Conservation (phyloP, 2,797 vertebrate genomes). For the Mergus octosetaceus region DNA sequence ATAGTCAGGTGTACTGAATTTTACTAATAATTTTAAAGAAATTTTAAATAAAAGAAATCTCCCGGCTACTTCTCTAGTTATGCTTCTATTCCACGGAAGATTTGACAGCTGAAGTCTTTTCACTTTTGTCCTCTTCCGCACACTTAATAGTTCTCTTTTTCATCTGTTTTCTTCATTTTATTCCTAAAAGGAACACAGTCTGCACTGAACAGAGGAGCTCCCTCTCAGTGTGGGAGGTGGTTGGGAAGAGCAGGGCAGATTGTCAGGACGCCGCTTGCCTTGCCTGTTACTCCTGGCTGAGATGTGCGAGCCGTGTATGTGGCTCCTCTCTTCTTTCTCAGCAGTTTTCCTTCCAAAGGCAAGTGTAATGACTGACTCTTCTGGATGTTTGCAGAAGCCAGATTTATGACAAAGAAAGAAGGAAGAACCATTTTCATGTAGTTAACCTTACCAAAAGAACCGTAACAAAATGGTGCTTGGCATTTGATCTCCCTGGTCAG, state of each 20-base stretch:
- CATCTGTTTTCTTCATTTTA: not conserved
- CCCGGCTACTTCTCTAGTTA: not conserved
- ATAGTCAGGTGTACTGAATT: not conserved
- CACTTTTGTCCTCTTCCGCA: not conserved
- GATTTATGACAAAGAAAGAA: not conserved
- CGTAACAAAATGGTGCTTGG: accelerated
- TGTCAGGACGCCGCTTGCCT: not conserved
- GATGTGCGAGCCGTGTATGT: not conserved
- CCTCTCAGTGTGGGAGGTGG: too few relatives aligned
- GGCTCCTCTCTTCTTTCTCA: slow-evolving; percentile 17
- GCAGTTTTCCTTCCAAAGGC: not conserved
- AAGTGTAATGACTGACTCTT: not conserved
- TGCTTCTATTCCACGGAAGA: not conserved
- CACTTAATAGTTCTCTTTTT: not conserved
- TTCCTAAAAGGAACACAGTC: not conserved
- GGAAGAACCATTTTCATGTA: not conserved
- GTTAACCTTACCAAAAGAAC: accelerated
- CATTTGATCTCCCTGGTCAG: not conserved
- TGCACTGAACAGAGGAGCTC: not conserved
- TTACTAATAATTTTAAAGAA: not conserved
- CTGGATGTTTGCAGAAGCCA: not conserved
- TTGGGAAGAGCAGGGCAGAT: not conserved
- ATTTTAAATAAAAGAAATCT: not conserved
- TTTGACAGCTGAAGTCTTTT: not conserved
- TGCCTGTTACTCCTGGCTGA: not conserved